Conservation (phyloP, 2,113 vertebrate genomes). For the Numida meleagris region DNA sequence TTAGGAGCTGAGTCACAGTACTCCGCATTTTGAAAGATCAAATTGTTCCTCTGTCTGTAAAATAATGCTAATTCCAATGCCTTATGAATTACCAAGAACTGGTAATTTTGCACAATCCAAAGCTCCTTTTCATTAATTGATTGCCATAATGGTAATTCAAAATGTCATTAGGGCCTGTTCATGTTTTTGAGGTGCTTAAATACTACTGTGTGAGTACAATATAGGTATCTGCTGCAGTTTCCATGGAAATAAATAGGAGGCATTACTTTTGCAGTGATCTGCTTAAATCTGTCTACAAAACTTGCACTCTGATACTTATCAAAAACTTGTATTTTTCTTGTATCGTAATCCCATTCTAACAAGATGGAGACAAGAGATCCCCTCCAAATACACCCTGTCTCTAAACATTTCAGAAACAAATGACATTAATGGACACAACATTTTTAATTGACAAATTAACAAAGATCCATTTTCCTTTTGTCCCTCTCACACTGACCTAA, state of each 20-base stretch:
- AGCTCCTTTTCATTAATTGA: not conserved
- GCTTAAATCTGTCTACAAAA: not conserved
- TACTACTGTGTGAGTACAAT: not conserved
- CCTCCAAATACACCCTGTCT: not conserved
- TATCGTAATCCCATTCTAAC: not conserved
- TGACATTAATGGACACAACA: not conserved
- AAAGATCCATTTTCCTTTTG: not conserved
- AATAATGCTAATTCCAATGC: not conserved
- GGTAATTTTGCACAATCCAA: constrained; percentile 10
- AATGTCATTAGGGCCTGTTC: not conserved
- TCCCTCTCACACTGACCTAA: not conserved
- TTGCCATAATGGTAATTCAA: not conserved
- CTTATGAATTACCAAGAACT: not conserved
- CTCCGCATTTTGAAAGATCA: not conserved
- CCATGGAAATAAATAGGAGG: not conserved
- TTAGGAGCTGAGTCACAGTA: not conserved
- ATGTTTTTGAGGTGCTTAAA: not conserved
- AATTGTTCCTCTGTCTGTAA: not conserved
- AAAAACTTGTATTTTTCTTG: not conserved
- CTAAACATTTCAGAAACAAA: not conserved
- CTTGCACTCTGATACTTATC: not conserved
- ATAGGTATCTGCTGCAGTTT: not conserved
- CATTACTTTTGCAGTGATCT: not conserved
- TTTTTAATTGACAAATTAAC: constrained; percentile 18
- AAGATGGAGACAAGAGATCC: not conserved